Percentiles rank a stretch among this genome's conserved stretches.
phyloP scores from a whole-genome alignment of 2,113 vertebrate genomes.

The Otocyon megalotis region DNA sequence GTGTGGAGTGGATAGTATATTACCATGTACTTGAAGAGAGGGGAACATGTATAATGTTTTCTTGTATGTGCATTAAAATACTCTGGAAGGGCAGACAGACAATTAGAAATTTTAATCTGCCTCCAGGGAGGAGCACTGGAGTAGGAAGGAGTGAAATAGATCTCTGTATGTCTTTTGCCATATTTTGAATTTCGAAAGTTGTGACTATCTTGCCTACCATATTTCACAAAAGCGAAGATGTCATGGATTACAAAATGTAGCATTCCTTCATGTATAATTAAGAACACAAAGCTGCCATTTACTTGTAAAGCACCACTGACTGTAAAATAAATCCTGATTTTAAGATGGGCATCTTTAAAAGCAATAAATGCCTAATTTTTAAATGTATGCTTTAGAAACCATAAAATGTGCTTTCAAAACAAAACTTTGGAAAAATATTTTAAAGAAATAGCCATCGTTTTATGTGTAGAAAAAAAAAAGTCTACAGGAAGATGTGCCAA shows the following conservation, averaged over 20 bases:
- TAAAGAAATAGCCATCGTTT: not conserved
- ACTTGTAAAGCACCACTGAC: not conserved
- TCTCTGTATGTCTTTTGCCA: not conserved
- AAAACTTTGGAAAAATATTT: not conserved
- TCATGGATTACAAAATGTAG: not conserved
- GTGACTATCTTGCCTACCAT: not conserved
- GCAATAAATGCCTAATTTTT: not conserved
- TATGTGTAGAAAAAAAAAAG: not conserved
- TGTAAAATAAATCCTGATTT: constrained; percentile 21
- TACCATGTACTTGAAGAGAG: not conserved
- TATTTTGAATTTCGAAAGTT: not conserved
- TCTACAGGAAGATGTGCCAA: not conserved
- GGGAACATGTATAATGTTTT: not conserved
- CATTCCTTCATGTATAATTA: not conserved
- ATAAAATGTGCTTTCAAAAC: not conserved
- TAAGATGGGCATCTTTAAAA: not conserved
- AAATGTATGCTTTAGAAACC: not conserved
- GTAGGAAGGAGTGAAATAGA: not conserved
- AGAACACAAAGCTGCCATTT: not conserved
- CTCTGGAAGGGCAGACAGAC: not conserved
- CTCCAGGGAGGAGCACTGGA: not conserved
- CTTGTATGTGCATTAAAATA: not conserved
- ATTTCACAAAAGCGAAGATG: not conserved
- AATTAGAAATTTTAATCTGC: not conserved
- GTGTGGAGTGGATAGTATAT: not conserved